phyloP scores from a whole-genome alignment of 1,140 invertebrate genomes.

The Diploscapter pachys region DNA sequence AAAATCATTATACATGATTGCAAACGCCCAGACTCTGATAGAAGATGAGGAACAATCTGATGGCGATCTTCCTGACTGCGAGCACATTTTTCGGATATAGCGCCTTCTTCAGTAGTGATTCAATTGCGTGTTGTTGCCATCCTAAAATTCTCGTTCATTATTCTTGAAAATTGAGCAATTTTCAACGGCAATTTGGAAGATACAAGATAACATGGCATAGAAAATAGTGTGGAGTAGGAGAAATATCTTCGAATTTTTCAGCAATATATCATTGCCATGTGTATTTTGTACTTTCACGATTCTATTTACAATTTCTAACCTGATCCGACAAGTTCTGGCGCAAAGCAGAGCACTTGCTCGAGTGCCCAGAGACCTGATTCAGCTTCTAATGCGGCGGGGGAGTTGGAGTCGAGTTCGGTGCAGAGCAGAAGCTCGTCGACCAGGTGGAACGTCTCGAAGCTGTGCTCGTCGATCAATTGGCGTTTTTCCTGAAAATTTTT shows the following conservation, averaged over 20 bases:
- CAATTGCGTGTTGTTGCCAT: conserved; percentile 58
- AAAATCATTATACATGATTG: too few relatives aligned
- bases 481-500: conserved; percentile 49
- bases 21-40: conserved; percentile 46
- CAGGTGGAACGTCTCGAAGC: conserved; percentile 55
- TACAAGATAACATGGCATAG: too few relatives aligned
- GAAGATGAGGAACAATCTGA: conserved; percentile 56
- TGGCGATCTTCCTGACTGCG: conserved; percentile 55
- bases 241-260: too few relatives aligned
- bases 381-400: conserved; percentile 42
- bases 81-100: conserved; percentile 50
- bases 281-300: too few relatives aligned
- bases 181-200: too few relatives aligned
- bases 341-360: conserved; percentile 51
- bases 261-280: too few relatives aligned
- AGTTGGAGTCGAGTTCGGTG: conserved; percentile 35
- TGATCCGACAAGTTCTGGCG: conserved; percentile 54
- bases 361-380: conserved; percentile 55
- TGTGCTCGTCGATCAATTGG: conserved; percentile 54
- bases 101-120: conserved; percentile 49
- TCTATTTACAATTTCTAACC: conserved; percentile 16
- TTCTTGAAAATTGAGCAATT: too few relatives aligned
- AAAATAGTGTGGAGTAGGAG: too few relatives aligned
- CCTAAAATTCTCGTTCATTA: conserved; percentile 19
- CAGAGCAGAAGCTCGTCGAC: conserved; percentile 50